Conservation (phyloP, 1,140 invertebrate genomes). For the Drosophila navojoa region DNA sequence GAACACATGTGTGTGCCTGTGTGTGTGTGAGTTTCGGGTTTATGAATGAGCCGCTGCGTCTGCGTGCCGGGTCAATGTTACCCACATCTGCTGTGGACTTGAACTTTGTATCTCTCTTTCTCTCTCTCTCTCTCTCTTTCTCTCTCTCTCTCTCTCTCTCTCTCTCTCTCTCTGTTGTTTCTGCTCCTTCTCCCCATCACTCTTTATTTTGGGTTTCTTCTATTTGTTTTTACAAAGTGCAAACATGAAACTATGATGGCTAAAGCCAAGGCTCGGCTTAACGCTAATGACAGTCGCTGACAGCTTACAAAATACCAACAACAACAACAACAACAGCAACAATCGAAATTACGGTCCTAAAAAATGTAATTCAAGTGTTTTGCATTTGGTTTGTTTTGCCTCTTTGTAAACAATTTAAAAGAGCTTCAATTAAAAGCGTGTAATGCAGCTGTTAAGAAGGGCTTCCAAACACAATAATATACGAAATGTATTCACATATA, state of each 20-base stretch:
- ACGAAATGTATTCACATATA: not conserved
- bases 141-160: slow-evolving; percentile 25
- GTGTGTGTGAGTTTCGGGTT: slow-evolving; percentile 14
- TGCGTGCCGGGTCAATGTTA: slow-evolving; percentile 53
- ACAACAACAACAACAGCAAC: slow-evolving; percentile 3
- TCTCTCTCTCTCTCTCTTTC: too few relatives aligned
- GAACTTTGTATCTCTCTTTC: slow-evolving; percentile 63
- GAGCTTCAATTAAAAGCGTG: not conserved
- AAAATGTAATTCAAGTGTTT: slow-evolving; percentile 27
- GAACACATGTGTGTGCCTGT: not conserved
- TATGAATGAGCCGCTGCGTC: slow-evolving; percentile 48
- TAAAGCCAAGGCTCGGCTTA: slow-evolving; percentile 40
- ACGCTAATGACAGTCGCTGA: slow-evolving; percentile 37
- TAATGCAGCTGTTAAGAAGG: too few relatives aligned
- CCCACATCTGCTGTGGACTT: slow-evolving; percentile 57
- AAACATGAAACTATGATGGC: slow-evolving; percentile 16
- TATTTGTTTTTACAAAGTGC: slow-evolving; percentile 27
- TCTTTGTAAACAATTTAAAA: not conserved
- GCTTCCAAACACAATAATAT: not conserved
- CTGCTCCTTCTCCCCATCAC: not conserved
- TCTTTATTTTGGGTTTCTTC: slow-evolving; percentile 9
- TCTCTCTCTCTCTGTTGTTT: slow-evolving; percentile 38
- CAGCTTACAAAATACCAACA: slow-evolving; percentile 29
- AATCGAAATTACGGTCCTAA: slow-evolving; percentile 15
- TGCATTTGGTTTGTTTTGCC: slow-evolving; percentile 12